Conservation (phyloP, 1,140 invertebrate species). For the Drosophila santomea region DNA sequence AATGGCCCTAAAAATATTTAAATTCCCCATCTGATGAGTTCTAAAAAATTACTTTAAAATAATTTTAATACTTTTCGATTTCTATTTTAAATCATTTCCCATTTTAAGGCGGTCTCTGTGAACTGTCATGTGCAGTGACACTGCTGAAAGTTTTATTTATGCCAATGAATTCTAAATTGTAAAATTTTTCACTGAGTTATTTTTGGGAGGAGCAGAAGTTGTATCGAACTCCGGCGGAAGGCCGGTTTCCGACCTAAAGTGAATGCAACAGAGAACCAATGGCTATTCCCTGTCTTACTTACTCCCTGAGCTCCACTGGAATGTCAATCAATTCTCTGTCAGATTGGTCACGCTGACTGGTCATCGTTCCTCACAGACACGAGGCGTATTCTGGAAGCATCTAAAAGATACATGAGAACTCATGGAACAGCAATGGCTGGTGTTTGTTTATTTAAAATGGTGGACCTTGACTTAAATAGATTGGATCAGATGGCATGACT, state of each 20-base stretch:
- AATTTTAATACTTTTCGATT: too few relatives aligned
- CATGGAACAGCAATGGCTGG: constrained; percentile 7
- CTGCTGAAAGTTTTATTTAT: too few relatives aligned
- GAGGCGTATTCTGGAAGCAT: constrained; percentile 13
- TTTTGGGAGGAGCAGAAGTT: constrained; percentile 55
- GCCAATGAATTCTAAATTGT: too few relatives aligned
- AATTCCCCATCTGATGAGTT: too few relatives aligned
- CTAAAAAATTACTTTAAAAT: too few relatives aligned
- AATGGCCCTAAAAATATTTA: too few relatives aligned
- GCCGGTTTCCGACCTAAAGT: constrained; percentile 14
- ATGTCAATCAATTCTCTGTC: constrained; percentile 84
- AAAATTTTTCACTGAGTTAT: neutral
- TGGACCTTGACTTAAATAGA: constrained; percentile 13
- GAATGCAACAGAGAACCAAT: constrained; percentile 2
- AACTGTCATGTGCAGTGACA: too few relatives aligned
- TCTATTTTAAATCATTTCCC: too few relatives aligned
- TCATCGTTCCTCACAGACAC: constrained; percentile 22
- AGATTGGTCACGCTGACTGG: constrained; percentile 68
- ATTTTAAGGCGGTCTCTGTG: too few relatives aligned
- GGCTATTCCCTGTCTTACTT: constrained; percentile 33
- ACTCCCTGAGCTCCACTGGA: constrained; percentile 29
- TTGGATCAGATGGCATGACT: neutral
- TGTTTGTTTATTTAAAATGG: constrained; percentile 18
- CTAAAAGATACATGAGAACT: constrained; percentile 17
- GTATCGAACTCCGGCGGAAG: constrained; percentile 29